A percentile compares a stretch with the other conserved stretches of the same genome.
Conservation (phyloP, 2,888 invertebrate genomes). For the Sabellastarte sp. region DNA sequence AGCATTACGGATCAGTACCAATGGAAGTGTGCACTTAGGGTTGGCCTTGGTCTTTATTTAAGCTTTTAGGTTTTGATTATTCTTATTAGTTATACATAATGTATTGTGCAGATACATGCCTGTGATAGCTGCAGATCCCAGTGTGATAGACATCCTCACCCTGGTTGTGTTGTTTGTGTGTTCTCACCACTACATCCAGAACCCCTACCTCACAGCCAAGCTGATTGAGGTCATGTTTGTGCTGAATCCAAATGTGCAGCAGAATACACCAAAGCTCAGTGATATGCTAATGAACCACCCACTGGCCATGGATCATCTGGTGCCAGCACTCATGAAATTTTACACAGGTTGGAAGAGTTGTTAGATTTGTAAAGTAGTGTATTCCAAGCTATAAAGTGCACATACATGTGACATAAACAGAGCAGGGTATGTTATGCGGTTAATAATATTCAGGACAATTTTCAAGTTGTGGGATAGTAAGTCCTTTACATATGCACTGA, state of each 20-base stretch:
- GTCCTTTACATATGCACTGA: too few relatives aligned
- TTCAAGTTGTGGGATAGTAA: too few relatives aligned
- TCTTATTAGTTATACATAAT: too few relatives aligned
- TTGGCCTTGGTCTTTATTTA: too few relatives aligned
- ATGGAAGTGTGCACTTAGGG: too few relatives aligned
- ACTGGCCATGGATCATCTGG: conserved; percentile 76
- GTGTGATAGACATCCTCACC: conserved; percentile 68
- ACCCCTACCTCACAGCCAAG: conserved; percentile 96
- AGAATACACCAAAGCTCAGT: conserved; percentile 63
- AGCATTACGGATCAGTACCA: too few relatives aligned
- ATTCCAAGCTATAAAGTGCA: too few relatives aligned
- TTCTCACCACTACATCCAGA: conserved; percentile 85
- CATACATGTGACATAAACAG: too few relatives aligned
- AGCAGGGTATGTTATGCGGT: too few relatives aligned
- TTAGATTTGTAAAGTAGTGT: too few relatives aligned
- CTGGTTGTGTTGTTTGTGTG: conserved; percentile 89
- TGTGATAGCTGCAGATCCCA: conserved; percentile 38
- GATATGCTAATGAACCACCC: conserved; percentile 84
- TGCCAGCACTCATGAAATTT: conserved; percentile 93
- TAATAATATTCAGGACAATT: too few relatives aligned
- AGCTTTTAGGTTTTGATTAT: too few relatives aligned
- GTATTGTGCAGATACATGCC: conserved; percentile 43
- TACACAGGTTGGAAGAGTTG: conserved; percentile 75
- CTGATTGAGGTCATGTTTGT: conserved; percentile 78
- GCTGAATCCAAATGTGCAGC: conserved; percentile 63